Evolutionary conservation across 1,140 invertebrate species (phyloP), one percentile per base, ranked within the genome.

Genomic region (Drosophila navojoa): DNA sequence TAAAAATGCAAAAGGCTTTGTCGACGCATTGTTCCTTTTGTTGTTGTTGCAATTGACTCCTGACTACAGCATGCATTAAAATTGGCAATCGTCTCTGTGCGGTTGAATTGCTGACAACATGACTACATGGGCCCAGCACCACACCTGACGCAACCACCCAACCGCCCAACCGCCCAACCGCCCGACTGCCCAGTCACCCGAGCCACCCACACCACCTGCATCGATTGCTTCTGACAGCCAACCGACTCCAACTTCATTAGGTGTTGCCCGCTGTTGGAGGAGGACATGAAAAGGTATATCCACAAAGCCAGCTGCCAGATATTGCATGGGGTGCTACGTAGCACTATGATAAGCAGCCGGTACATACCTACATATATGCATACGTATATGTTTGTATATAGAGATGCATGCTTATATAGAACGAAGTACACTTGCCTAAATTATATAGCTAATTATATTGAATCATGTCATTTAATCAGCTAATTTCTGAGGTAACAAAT

Each of bases 1-100:
- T 69, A 73, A 73, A 73, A 73, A 73, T 73, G 64, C 71, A 73
- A 73, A 73, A 73, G 57, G 40, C 64, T 73, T 73, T 73, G 64
- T 71, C 19, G 53, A n/a, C 29, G 44, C 25, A 22, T 58, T 59
- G 57, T 27, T 61, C 7, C 35, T 38, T 16, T 11, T 42, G 32
- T 42, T 52, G 25, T 35, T 52, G 52, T 25, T 66, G 53, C 47
- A 60, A 44, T 29, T 42, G 71, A 55, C 64, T 69, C 57, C 64
- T 32, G 71, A 50, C 64, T 69, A 32, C 42, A 69, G 60, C 55
- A 49, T 73, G 71, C 57, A 73, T 73, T 73, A 60, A 73, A 73
- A 73, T 73, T 73, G 71, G 50, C 71, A 73, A 73, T 73, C 57
- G 71, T 61, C 49, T 55, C 50, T 52, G 71, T 73, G 71, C 64